A percentile compares a stretch with the other conserved stretches of the same genome.
Evolutionary conservation across 2,888 invertebrate species (phyloP).

Genomic region (Nomada fabriciana): DNA sequence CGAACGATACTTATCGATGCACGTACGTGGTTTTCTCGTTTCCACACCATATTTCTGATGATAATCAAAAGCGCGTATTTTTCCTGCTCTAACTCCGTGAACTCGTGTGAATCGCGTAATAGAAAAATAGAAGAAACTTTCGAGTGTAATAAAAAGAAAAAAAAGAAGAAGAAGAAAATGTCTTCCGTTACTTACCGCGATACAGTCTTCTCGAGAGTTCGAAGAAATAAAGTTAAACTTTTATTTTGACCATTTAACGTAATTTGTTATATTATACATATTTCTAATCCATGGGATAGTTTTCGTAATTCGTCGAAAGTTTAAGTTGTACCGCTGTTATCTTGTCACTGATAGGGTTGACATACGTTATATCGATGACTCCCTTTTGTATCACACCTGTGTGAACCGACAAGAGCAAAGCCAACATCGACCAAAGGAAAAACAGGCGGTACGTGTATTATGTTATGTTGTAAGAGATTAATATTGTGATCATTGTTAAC

Average conservation of each 20-base stretch:
- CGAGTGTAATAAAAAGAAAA: slow-evolving; percentile 8
- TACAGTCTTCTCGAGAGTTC: slow-evolving; percentile 44
- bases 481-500: slow-evolving; percentile 62
- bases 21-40: slow-evolving; percentile 21
- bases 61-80: slow-evolving; percentile 53
- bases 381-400: slow-evolving; percentile 17
- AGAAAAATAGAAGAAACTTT: neutral
- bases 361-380: slow-evolving; percentile 19
- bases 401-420: slow-evolving; percentile 38
- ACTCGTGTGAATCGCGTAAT: slow-evolving; percentile 9
- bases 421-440: neutral
- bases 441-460: slow-evolving; percentile 17
- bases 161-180: slow-evolving; percentile 6
- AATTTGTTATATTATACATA: neutral
- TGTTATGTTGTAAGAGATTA: slow-evolving; percentile 51
- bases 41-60: slow-evolving; percentile 11
- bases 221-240: neutral
- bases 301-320: neutral
- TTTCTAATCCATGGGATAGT: neutral
- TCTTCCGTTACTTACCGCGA: slow-evolving; percentile 57
- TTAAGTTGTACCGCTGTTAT: slow-evolving; percentile 9
- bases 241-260: neutral
- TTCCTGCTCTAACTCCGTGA: slow-evolving; percentile 33
- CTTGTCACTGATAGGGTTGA: neutral
- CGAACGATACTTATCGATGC: slow-evolving; percentile 25